Evolutionary conservation across 2,888 invertebrate genomes (phyloP).

Genomic region (Cosmorhoe ocellata): DNA sequence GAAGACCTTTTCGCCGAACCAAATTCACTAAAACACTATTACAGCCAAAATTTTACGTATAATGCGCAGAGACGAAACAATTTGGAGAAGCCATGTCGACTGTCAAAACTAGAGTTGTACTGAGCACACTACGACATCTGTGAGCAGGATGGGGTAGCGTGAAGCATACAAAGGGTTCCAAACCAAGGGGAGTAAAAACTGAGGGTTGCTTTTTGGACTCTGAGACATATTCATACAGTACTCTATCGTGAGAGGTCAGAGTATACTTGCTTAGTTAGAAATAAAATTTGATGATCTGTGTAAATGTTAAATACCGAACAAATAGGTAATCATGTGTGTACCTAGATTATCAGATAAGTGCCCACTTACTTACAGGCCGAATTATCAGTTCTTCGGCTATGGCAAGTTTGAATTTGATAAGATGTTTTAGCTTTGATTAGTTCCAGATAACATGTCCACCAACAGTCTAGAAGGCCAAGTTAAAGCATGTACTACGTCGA

Average conservation of each 20-base stretch:
- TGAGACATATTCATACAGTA: constrained; percentile 10
- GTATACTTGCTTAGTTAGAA: constrained; percentile 8
- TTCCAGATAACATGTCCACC: no score
- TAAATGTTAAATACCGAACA: no score
- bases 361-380: no score
- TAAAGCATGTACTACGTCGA: no score
- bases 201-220: constrained; percentile 14
- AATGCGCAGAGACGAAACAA: constrained; percentile 17
- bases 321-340: no score
- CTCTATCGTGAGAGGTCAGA: constrained; percentile 33
- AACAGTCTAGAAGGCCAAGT: no score
- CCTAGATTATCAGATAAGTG: no score
- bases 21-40: constrained; percentile 10
- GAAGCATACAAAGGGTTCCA: constrained; percentile 10
- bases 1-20: constrained; percentile 24
- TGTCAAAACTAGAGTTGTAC: constrained; percentile 37
- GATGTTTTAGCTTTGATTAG: no score
- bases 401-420: no score
- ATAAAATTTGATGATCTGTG: no score
- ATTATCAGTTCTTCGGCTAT: no score
- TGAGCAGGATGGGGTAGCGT: constrained; percentile 26
- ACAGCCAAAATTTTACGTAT: constrained; percentile 10
- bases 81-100: constrained; percentile 36
- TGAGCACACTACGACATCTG: constrained; percentile 35
- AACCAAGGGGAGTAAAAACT: constrained; percentile 8